Base-by-base conservation (phyloP, 30 jellyfish, hydroid and myxozoan species). In the Haliclystus octoradiatus region DNA sequence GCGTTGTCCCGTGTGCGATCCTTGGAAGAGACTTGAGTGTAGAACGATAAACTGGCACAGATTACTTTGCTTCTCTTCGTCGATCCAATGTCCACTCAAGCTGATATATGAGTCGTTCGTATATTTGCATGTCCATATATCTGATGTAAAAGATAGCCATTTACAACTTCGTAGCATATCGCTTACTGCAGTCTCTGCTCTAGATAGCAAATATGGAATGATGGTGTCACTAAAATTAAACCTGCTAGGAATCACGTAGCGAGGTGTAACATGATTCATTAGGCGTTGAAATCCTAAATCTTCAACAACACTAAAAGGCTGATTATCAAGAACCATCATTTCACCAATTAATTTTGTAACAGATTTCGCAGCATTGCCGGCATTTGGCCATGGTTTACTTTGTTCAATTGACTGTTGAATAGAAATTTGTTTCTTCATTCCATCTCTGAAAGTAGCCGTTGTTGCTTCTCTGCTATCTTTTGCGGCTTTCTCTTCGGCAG, bases 101-200 rank as follows among this genome's bases (percentile, higher is more conserved):
- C 77, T 63, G 2, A 72, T 80, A 74, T 66, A 72, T 28, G 94
- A 80, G 52, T 72, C 94, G 60, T 80, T 31, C 63, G 88, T 61
- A 34, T 72, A 25, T 49, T 78, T 52, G 74, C 89, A 81, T 52
- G 94, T 73, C 94, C 82, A 81, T 47, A 65, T 50, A 80, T 80
- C 76, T 65, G 94, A 80, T 34, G 94, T 71, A 40, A 81, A 70
- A 3, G 73, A 72, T 49, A 81, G 50, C 29, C 62, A 75, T 82
- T 81, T 73, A 0, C 68, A 88, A 68, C 53, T 28, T 13, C 62
- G 68, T 34, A 78, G 14, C 70, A 68, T 69, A 3, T 29, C 78
- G 26, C 66, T 78, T 47, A 78, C 69, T 1, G 68, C 57, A 29
- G 63, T 50, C 33, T 65, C 66, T 57, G 52, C 76, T 40, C 53